A percentile compares a stretch with the other conserved stretches of the same genome.
phyloP scores from a whole-genome alignment of 2,113 vertebrate species.

The Seriola quinqueradiata region DNA sequence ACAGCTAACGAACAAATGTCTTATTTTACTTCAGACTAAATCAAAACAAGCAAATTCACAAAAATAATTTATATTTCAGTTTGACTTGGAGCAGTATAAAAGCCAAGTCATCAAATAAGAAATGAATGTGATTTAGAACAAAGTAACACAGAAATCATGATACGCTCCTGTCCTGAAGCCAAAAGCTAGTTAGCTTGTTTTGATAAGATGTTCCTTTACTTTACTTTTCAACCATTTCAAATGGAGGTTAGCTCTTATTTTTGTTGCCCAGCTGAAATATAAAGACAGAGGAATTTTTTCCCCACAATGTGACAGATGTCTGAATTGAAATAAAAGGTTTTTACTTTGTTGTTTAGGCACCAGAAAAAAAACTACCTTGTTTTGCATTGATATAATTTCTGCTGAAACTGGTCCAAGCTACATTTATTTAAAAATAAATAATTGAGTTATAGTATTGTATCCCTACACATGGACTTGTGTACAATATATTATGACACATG shows the following conservation, averaged over 20 bases:
- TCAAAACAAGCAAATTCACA: too few relatives aligned
- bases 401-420: not conserved
- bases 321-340: not conserved
- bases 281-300: not conserved
- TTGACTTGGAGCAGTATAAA: too few relatives aligned
- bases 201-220: not conserved
- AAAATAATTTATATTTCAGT: too few relatives aligned
- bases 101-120: not conserved
- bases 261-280: not conserved
- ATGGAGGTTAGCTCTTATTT: too few relatives aligned
- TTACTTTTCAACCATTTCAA: too few relatives aligned
- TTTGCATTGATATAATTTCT: not conserved
- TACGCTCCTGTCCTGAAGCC: not conserved
- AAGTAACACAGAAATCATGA: not conserved
- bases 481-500: not conserved
- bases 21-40: too few relatives aligned
- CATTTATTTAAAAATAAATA: not conserved
- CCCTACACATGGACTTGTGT: not conserved
- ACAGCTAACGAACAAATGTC: too few relatives aligned
- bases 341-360: not conserved
- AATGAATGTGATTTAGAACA: not conserved
- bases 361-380: not conserved
- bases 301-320: conserved; percentile 1
- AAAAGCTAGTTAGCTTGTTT: not conserved
- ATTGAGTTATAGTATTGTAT: not conserved